phyloP scores from a whole-genome alignment of 2,797 vertebrate genomes.

The Acipenser transmontanus region DNA sequence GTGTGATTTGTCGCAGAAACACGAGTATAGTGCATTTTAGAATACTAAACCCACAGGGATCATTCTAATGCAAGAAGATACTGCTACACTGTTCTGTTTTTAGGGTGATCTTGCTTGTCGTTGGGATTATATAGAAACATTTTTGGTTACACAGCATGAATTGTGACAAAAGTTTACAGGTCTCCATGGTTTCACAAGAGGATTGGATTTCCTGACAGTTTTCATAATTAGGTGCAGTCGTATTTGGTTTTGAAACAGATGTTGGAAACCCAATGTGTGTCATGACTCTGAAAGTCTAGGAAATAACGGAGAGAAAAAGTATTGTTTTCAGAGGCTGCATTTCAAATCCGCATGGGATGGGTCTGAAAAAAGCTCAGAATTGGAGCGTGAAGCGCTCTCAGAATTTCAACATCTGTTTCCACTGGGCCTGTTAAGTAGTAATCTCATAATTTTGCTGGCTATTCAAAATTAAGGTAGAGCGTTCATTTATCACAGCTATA shows the following conservation, averaged over 20 bases:
- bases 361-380: slow-evolving; percentile 21
- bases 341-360: slow-evolving; percentile 26
- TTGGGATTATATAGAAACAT: slow-evolving; percentile 57
- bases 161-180: slow-evolving; percentile 53
- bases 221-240: slow-evolving; percentile 41
- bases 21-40: slow-evolving; percentile 33
- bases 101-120: slow-evolving; percentile 44
- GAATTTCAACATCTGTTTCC: slow-evolving; percentile 56
- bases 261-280: slow-evolving; percentile 47
- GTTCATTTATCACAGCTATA: slow-evolving; percentile 33
- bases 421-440: slow-evolving; percentile 33
- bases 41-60: slow-evolving; percentile 35
- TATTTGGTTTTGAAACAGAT: slow-evolving; percentile 41
- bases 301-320: slow-evolving; percentile 13
- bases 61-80: slow-evolving; percentile 55
- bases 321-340: slow-evolving; percentile 25
- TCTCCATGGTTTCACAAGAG: slow-evolving; percentile 39
- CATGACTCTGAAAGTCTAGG: slow-evolving; percentile 41
- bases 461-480: slow-evolving; percentile 35
- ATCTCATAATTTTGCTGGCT: slow-evolving; percentile 52
- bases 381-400: slow-evolving; percentile 18
- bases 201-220: slow-evolving; percentile 39
- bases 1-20: not conserved
- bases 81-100: slow-evolving; percentile 45
- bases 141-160: slow-evolving; percentile 59